Conservation (phyloP, 2,113 vertebrate species). For the Perca fluviatilis region DNA sequence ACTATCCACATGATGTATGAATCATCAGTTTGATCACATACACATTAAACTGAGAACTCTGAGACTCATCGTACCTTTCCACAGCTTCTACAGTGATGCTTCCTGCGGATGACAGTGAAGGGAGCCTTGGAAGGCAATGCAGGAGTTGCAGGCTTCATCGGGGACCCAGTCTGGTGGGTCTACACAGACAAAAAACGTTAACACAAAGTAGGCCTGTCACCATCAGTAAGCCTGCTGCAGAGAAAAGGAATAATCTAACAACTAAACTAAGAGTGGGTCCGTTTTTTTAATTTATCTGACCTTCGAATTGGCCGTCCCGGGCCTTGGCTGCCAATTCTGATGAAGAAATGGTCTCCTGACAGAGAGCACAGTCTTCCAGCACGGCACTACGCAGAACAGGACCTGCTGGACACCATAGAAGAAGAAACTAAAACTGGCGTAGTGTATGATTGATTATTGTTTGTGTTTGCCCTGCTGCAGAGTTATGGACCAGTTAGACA, state of each 20-base stretch:
- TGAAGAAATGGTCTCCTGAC: slow-evolving; percentile 94
- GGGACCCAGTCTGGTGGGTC: slow-evolving; percentile 99
- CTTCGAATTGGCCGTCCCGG: slow-evolving; percentile 94
- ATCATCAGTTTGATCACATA: neutral
- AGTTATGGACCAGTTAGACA: neutral
- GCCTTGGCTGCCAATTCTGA: slow-evolving; percentile 95
- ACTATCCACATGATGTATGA: neutral
- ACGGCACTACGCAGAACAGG: slow-evolving; percentile 89
- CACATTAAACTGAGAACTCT: neutral
- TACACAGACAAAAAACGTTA: slow-evolving; percentile 75
- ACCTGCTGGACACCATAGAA: slow-evolving; percentile 78
- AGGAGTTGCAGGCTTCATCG: slow-evolving; percentile 94
- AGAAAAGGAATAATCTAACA: slow-evolving; percentile 11
- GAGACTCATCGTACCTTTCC: slow-evolving; percentile 89
- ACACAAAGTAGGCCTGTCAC: slow-evolving; percentile 36
- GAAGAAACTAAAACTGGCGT: slow-evolving; percentile 6
- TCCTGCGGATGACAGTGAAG: slow-evolving; percentile 97
- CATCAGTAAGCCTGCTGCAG: slow-evolving; percentile 4
- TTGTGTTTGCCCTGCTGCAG: slow-evolving; percentile 3
- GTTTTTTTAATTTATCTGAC: slow-evolving; percentile 76
- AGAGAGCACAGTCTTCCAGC: slow-evolving; percentile 95
- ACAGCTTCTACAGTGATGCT: slow-evolving; percentile 98
- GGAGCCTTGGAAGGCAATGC: slow-evolving; percentile 95
- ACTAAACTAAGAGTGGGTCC: slow-evolving; percentile 3
- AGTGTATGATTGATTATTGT: slow-evolving; percentile 1